Percentiles rank a stretch among this genome's conserved stretches.
phyloP scores from a whole-genome alignment of 2,797 vertebrate genomes.

The Danio aesculapii region DNA sequence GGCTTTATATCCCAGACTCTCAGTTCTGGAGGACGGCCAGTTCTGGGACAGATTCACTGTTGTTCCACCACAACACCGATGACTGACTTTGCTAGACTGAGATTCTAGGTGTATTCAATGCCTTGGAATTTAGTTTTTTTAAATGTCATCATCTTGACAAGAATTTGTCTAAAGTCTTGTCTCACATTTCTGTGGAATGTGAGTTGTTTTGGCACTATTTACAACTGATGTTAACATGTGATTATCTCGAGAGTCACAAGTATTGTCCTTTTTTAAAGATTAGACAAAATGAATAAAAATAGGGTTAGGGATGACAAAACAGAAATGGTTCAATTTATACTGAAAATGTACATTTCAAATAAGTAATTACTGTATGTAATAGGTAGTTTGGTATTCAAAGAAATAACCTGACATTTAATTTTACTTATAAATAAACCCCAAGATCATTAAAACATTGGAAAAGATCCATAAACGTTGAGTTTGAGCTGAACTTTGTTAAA shows the following conservation, averaged over 20 bases:
- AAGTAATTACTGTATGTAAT: not conserved
- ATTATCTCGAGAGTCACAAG: not conserved
- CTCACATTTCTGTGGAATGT: no score
- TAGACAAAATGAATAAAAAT: no score
- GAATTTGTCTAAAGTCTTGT: no score
- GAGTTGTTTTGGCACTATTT: not conserved
- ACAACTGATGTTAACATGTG: not conserved
- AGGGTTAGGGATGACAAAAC: no score
- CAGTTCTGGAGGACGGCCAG: constrained; percentile 18
- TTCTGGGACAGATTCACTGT: constrained; percentile 34
- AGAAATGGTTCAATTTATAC: no score
- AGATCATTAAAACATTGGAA: not conserved
- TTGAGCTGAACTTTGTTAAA: not conserved
- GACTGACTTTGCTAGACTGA: constrained; percentile 54
- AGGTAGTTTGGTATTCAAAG: not conserved
- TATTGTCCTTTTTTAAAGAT: no score
- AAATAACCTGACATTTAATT: no score
- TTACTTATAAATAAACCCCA: no score
- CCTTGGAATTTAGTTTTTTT: not conserved
- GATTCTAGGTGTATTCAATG: constrained; percentile 10
- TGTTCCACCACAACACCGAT: constrained; percentile 1
- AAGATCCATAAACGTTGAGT: not conserved
- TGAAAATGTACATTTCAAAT: no score
- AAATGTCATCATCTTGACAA: not conserved
- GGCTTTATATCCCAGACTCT: constrained; percentile 23